Conservation (phyloP, 2,888 invertebrate species). For the Charanyca ferruginea region DNA sequence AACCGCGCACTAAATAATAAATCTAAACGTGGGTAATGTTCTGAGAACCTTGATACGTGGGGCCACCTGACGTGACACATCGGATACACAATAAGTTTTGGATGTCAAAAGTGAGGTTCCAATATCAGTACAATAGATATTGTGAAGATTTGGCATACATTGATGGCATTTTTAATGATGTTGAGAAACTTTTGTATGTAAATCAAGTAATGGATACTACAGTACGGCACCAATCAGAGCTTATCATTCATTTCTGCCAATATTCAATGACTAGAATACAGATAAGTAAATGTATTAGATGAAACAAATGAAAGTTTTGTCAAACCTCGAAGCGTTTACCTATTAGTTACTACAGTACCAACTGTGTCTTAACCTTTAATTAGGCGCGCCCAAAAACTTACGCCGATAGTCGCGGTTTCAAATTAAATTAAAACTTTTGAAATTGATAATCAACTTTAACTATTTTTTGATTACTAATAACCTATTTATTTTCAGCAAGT, state of each 20-base stretch:
- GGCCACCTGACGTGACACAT: constrained; percentile 34
- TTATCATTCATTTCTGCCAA: too few species aligned
- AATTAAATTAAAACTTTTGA: too few species aligned
- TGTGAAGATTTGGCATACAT: not conserved
- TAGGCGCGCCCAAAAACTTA: too few species aligned
- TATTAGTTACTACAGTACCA: too few species aligned
- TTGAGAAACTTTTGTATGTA: not conserved
- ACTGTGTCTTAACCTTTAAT: too few species aligned
- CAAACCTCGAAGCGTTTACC: not conserved
- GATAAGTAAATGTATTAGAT: too few species aligned
- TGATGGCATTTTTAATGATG: not conserved
- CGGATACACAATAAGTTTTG: not conserved
- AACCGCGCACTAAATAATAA: constrained; percentile 51
- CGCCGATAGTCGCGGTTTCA: too few species aligned
- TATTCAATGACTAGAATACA: too few species aligned
- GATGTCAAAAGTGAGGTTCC: not conserved
- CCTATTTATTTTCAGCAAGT: too few species aligned
- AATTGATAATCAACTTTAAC: too few species aligned
- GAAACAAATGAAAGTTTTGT: not conserved
- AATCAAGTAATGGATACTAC: not conserved
- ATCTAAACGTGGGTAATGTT: constrained; percentile 45
- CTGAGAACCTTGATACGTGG: constrained; percentile 48
- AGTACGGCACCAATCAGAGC: not conserved
- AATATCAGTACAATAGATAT: not conserved
- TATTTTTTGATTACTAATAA: too few species aligned